phyloP scores from a whole-genome alignment of 64 coral and sea anemone genomes.

The Stichodactyla helianthus region DNA sequence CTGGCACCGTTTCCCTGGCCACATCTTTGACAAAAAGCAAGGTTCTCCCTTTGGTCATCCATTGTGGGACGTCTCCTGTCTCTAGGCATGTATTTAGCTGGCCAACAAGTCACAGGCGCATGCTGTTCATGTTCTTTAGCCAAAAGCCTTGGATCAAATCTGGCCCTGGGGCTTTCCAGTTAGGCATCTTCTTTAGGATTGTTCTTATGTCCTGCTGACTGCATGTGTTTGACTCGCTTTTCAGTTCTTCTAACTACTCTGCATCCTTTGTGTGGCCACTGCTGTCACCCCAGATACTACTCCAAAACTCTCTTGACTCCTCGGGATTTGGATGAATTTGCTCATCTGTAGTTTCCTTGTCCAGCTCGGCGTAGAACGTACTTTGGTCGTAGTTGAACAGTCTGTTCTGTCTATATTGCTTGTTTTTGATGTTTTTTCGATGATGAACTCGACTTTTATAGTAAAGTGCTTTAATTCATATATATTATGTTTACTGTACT shows the following conservation, averaged over 20 bases:
- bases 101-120: neutral
- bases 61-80: neutral
- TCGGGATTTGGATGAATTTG: too few species aligned
- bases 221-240: too few species aligned
- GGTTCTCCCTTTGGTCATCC: slow-evolving; percentile 30
- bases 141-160: slow-evolving; percentile 28
- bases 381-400: slow-evolving; percentile 18
- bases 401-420: slow-evolving; percentile 31
- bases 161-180: slow-evolving; percentile 52
- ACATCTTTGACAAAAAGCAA: slow-evolving; percentile 7
- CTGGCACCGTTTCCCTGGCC: neutral
- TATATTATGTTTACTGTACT: too few species aligned
- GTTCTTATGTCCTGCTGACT: neutral
- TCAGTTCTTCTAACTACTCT: too few species aligned
- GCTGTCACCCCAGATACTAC: too few species aligned
- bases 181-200: slow-evolving; percentile 34
- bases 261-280: too few species aligned
- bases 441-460: too few species aligned
- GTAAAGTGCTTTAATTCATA: too few species aligned
- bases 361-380: too few species aligned
- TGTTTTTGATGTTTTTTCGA: too few species aligned
- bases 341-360: too few species aligned
- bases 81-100: slow-evolving; percentile 20
- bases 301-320: too few species aligned
- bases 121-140: neutral